Conservation (phyloP, 2,113 vertebrate species). For the Dipodomys stephensi region DNA sequence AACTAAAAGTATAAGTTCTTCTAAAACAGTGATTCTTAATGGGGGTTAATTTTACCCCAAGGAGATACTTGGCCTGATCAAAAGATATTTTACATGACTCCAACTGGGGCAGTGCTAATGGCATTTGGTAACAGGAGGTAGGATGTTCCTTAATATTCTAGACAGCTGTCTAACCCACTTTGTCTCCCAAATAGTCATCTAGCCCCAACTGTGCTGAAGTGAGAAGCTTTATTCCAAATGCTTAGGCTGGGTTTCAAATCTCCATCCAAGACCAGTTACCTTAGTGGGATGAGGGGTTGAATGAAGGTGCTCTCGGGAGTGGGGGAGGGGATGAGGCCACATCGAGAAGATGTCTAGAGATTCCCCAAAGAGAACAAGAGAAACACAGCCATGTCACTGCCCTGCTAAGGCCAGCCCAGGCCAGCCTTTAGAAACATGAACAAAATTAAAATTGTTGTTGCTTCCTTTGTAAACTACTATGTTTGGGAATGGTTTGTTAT, state of each 20-base stretch:
- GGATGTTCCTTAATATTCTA: not conserved
- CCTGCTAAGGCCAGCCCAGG: not conserved
- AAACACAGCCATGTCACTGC: no score
- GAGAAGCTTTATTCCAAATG: not conserved
- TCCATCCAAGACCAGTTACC: not conserved
- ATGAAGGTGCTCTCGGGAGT: not conserved
- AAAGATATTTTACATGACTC: not conserved
- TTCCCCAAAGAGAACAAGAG: not conserved
- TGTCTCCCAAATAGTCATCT: not conserved
- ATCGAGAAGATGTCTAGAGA: not conserved
- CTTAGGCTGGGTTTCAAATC: not conserved
- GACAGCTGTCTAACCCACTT: not conserved
- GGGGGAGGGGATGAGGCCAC: not conserved
- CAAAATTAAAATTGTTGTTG: not conserved
- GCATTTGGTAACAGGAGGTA: not conserved
- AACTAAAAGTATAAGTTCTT: not conserved
- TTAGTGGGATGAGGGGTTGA: not conserved
- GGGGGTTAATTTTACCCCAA: not conserved
- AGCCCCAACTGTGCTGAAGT: not conserved
- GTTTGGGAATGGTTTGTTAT: not conserved
- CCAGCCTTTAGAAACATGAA: not conserved
- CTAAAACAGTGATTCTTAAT: not conserved
- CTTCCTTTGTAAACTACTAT: not conserved
- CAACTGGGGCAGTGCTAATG: not conserved
- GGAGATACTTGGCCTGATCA: not conserved